Evolutionary conservation across 2,888 invertebrate species (phyloP).

Genomic region (Chromoteleia sp.): DNA sequence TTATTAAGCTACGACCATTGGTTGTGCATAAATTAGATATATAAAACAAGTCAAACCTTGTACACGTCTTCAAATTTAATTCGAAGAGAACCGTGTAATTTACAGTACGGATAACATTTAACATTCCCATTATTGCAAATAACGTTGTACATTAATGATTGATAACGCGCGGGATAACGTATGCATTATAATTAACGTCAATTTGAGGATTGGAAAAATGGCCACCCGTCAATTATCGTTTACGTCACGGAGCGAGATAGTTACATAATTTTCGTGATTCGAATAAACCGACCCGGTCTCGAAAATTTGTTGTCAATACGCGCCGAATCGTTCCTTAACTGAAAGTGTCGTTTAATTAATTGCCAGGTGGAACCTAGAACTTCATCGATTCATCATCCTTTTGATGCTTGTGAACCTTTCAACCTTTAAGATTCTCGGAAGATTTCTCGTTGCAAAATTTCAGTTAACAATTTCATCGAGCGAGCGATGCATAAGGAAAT

Average conservation of each 20-base stretch:
- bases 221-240: not conserved
- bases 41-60: not conserved
- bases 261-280: not conserved
- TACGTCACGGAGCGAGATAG: not conserved
- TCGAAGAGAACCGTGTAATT: not conserved
- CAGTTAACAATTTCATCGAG: conserved; percentile 10
- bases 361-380: not conserved
- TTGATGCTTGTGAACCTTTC: conserved; percentile 15
- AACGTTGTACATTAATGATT: not conserved
- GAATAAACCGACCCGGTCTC: not conserved
- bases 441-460: conserved; percentile 31
- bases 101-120: conserved; percentile 24
- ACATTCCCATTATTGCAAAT: conserved; percentile 17
- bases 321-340: not conserved
- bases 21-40: not conserved
- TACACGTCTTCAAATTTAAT: not conserved
- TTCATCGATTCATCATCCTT: conserved; percentile 16
- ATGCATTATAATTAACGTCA: conserved; percentile 1
- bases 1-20: not conserved
- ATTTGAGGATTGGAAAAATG: conserved; percentile 3
- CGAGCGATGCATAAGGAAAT: conserved; percentile 7
- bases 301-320: conserved; percentile 1
- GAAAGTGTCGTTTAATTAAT: conserved; percentile 21
- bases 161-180: too few species aligned
- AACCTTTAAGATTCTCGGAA: conserved; percentile 23